Evolutionary conservation across 2,888 invertebrate species (phyloP).

Genomic region (Drosophila picticornis): DNA sequence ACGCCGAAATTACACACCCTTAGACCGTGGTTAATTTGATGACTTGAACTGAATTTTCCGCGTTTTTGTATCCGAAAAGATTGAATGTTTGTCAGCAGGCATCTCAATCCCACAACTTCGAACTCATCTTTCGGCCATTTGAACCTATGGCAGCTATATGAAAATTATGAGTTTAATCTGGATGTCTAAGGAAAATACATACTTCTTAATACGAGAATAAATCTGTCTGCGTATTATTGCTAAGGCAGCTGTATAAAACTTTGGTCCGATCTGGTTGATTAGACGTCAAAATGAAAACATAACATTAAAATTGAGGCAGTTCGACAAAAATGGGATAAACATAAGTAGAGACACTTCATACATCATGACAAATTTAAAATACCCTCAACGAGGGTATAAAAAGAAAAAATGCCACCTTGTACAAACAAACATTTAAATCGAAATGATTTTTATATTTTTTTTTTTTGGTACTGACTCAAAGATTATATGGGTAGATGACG

Average conservation of each 20-base stretch:
- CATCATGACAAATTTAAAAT: not conserved
- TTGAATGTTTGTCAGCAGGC: not conserved
- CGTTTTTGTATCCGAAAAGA: not conserved
- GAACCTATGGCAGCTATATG: not conserved
- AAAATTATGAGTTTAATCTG: not conserved
- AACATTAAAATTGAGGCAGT: not conserved
- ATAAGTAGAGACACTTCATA: not conserved
- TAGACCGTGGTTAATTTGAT: not conserved
- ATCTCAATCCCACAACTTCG: not conserved
- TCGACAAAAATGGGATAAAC: not conserved
- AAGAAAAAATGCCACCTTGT: conserved; percentile 39
- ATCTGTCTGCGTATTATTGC: not conserved
- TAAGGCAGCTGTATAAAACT: not conserved
- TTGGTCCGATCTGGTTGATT: no score
- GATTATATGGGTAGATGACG: conserved; percentile 1
- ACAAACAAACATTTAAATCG: conserved; percentile 75
- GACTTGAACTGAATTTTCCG: not conserved
- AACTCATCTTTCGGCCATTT: not conserved
- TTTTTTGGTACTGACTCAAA: conserved; percentile 7
- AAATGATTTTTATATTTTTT: conserved; percentile 43
- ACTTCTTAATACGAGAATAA: not conserved
- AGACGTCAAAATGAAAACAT: no score
- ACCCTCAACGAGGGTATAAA: conserved; percentile 1
- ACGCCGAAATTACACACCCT: not conserved
- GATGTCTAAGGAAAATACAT: not conserved